A percentile compares a stretch with the other conserved stretches of the same genome.
These are phyloP conservation scores for Ascaphus truei DNA, from an alignment of 2,113 vertebrate genomes.

Conservation along the genomic window DNA sequence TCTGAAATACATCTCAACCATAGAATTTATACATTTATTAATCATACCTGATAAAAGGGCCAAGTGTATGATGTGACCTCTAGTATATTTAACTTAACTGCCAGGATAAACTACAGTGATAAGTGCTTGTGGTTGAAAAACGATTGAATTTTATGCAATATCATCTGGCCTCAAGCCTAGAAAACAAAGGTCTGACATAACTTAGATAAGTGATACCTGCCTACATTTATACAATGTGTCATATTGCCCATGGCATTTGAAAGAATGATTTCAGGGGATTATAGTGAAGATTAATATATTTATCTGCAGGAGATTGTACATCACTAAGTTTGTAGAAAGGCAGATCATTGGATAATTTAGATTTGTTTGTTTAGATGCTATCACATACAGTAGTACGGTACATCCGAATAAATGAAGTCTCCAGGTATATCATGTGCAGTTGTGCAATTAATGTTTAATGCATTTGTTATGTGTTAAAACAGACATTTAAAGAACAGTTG, in stretches of 20 bases:
- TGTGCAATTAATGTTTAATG: no score
- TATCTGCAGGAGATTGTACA: no score
- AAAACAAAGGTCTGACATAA: background rate
- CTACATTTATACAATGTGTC: conserved; percentile 4
- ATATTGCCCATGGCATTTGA: background rate
- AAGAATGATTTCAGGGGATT: background rate
- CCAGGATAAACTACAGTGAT: conserved; percentile 1
- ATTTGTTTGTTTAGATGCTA: no score
- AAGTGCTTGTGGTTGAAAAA: background rate
- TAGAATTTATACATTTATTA: background rate
- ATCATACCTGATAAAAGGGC: background rate
- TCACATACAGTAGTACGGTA: no score
- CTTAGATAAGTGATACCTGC: background rate
- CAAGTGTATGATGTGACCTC: background rate
- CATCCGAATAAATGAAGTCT: no score
- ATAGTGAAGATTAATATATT: background rate
- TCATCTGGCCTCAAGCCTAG: conserved; percentile 7
- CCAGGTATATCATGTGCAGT: no score
- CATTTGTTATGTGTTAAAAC: no score
- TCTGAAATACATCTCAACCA: background rate
- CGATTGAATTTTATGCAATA: background rate
- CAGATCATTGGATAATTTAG: no score
- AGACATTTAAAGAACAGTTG: no score
- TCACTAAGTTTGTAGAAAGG: no score
- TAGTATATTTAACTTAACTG: conserved; percentile 9